Conservation (phyloP, 2,888 invertebrate species). For the Eudemis profundana region DNA sequence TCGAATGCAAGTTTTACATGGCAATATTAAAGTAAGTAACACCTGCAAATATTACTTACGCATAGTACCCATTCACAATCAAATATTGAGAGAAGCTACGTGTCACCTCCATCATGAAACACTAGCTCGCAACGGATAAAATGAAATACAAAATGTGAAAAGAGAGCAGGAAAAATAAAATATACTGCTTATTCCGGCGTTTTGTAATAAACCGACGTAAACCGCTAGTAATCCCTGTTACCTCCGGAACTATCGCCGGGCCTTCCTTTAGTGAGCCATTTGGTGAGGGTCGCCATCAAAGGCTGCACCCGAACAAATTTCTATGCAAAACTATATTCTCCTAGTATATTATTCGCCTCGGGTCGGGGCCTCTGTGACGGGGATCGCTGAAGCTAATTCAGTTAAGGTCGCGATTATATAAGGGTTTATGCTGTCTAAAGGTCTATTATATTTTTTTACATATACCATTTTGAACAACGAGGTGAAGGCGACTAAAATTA, state of each 20-base stretch:
- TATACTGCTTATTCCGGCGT: neutral
- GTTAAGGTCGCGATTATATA: constrained; percentile 28
- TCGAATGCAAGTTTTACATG: neutral
- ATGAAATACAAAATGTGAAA: neutral
- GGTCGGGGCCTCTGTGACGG: constrained; percentile 22
- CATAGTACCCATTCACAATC: too few relatives aligned
- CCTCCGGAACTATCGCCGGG: neutral
- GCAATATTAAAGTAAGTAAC: too few relatives aligned
- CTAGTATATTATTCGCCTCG: too few relatives aligned
- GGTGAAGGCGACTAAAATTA: too few relatives aligned
- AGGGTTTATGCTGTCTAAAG: constrained; percentile 10
- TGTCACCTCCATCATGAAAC: too few relatives aligned
- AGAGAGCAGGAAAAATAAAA: too few relatives aligned
- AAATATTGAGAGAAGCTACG: too few relatives aligned
- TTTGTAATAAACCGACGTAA: neutral
- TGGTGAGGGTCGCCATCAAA: constrained; percentile 18
- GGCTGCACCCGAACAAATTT: constrained; percentile 28
- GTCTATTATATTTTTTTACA: too few relatives aligned
- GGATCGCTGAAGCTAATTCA: constrained; percentile 25
- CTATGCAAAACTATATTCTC: constrained; percentile 32
- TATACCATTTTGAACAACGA: too few relatives aligned
- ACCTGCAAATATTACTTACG: too few relatives aligned
- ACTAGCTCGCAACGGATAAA: neutral
- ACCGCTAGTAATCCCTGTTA: neutral
- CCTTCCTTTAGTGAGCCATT: constrained; percentile 26